Conservation (phyloP, 64 coral and sea anemone genomes). For the Orbicella faveolata region DNA sequence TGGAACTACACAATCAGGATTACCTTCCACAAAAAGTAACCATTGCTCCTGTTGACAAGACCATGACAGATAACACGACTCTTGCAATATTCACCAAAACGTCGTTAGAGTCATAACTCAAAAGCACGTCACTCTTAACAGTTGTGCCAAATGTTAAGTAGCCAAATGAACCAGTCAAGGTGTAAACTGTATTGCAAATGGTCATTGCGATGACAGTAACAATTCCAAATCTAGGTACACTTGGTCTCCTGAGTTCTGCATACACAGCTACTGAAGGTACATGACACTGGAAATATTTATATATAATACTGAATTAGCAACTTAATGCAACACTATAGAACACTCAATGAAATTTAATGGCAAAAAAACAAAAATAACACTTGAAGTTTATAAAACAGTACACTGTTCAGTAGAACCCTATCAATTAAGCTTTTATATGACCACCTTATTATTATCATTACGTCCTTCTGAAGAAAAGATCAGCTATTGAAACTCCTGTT, state of each 20-base stretch:
- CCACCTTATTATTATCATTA: no score
- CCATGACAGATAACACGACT: conserved; percentile 52
- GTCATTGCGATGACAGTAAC: conserved; percentile 67
- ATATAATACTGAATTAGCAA: no score
- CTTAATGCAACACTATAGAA: no score
- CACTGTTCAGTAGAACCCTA: no score
- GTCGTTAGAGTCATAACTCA: conserved; percentile 67
- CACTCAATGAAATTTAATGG: no score
- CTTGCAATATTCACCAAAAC: conserved; percentile 67
- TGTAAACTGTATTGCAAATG: conserved; percentile 68
- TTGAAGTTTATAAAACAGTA: no score
- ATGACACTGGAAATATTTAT: conserved; percentile 49
- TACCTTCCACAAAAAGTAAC: conserved; percentile 84
- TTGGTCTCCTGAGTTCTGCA: conserved; percentile 72
- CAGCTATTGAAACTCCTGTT: no score
- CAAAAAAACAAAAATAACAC: no score
- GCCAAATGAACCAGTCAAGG: conserved; percentile 72
- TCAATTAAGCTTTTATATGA: no score
- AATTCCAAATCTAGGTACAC: conserved; percentile 69
- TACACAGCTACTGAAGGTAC: conserved; percentile 78
- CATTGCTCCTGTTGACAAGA: conserved; percentile 68
- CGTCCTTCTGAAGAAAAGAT: no score
- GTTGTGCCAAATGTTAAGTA: conserved; percentile 73
- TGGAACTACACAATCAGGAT: not conserved
- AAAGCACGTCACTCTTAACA: conserved; percentile 64